Evolutionary conservation across 1,140 invertebrate species (phyloP).

Genomic region (Drosophila persimilis): DNA sequence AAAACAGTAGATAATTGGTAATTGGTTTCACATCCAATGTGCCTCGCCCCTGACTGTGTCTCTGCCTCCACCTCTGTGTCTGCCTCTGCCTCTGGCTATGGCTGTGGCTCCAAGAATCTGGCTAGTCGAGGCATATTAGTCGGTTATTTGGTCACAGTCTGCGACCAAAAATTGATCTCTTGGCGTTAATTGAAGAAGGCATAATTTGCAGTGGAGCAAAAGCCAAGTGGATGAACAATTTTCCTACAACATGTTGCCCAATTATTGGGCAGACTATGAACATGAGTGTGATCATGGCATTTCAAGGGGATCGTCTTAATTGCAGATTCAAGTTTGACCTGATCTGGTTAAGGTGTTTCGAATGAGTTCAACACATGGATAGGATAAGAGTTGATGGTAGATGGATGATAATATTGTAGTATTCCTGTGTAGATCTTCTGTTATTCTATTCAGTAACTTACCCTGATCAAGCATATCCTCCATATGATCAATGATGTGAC

Average conservation of each 20-base stretch:
- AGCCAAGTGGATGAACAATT: constrained; percentile 25
- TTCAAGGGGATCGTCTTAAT: constrained; percentile 7
- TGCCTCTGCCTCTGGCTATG: not conserved
- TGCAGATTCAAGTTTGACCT: not conserved
- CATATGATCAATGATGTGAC: too few species aligned
- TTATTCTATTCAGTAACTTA: too few species aligned
- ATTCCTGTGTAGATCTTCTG: too few species aligned
- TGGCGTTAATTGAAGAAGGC: constrained; percentile 76
- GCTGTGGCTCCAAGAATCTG: constrained; percentile 30
- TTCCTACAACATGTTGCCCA: constrained; percentile 46
- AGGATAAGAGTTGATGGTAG: too few species aligned
- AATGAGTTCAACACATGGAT: too few species aligned
- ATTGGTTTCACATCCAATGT: constrained; percentile 71
- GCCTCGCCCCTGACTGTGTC: constrained; percentile 6
- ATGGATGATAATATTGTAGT: too few species aligned
- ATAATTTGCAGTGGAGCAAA: constrained; percentile 48
- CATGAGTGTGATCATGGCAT: constrained; percentile 22
- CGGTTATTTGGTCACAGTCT: constrained; percentile 46
- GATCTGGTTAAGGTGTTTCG: not conserved
- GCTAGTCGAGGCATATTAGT: constrained; percentile 46
- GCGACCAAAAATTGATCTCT: constrained; percentile 37
- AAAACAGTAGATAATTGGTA: constrained; percentile 83
- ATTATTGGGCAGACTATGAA: constrained; percentile 40
- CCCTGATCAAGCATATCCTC: too few species aligned
- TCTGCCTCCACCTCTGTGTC: not conserved